These are phyloP conservation scores for Sciaenops ocellatus DNA, from an alignment of 2,797 vertebrate species.

Conservation along the genomic window DNA sequence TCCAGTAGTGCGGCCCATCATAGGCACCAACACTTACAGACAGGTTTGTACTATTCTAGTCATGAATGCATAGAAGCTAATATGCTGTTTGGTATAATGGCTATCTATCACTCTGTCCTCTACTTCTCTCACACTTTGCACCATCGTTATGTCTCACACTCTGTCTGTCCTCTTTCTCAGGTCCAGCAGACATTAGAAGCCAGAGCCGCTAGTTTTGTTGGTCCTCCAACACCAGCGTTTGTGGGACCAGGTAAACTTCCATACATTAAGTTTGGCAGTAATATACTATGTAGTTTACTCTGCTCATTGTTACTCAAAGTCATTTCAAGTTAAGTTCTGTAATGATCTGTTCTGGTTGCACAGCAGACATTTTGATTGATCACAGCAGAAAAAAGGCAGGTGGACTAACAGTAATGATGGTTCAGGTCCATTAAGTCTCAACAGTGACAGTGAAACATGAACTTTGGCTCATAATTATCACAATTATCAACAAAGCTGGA, in stretches of 20 bases:
- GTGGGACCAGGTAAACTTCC: constrained; percentile 85
- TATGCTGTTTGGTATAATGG: background rate
- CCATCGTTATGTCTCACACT: background rate
- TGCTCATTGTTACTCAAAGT: background rate
- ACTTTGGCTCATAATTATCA: background rate
- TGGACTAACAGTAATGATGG: no score
- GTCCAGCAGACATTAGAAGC: constrained; percentile 94
- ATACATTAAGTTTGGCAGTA: background rate
- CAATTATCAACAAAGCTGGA: background rate
- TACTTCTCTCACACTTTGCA: background rate
- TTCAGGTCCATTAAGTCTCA: no score
- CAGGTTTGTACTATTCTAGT: constrained; percentile 81
- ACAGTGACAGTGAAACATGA: no score
- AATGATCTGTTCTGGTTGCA: background rate
- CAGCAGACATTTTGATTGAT: no score
- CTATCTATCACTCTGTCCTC: background rate
- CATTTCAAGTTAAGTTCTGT: background rate
- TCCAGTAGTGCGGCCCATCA: constrained; percentile 88
- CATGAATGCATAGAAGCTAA: background rate
- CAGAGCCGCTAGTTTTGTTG: constrained; percentile 89
- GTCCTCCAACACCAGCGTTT: constrained; percentile 88
- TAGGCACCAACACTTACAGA: constrained; percentile 94
- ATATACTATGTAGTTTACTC: background rate
- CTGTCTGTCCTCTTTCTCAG: constrained; percentile 64
- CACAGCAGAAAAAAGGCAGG: no score